Conservation (phyloP, 2,797 vertebrate genomes). For the Tenualosa ilisha region DNA sequence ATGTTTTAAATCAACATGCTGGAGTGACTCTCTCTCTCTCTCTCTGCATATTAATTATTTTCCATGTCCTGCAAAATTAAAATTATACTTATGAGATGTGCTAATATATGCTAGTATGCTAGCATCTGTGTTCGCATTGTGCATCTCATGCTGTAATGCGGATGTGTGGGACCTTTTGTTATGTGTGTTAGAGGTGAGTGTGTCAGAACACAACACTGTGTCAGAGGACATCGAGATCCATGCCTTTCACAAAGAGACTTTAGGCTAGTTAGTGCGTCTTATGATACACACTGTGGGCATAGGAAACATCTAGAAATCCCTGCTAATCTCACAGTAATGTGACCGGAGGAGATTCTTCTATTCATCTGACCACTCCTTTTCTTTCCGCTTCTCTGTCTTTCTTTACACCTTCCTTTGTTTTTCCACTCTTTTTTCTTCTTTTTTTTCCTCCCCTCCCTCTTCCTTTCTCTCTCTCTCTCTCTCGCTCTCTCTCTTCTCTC, state of each 20-base stretch:
- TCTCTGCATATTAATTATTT: neutral
- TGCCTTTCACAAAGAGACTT: neutral
- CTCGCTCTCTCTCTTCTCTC: constrained; percentile 30
- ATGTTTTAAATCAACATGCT: no score
- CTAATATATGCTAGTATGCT: neutral
- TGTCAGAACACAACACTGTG: neutral
- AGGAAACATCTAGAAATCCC: no score
- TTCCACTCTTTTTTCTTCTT: neutral
- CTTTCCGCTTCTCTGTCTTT: neutral
- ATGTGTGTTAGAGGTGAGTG: neutral
- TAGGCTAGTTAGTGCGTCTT: constrained; percentile 28
- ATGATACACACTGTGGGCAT: neutral
- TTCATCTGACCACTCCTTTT: neutral
- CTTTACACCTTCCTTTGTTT: neutral
- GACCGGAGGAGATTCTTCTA: constrained; percentile 37
- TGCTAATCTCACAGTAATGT: constrained; percentile 47
- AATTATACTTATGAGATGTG: neutral
- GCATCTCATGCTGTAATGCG: no score
- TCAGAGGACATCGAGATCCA: neutral
- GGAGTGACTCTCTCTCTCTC: neutral
- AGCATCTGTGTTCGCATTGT: no score
- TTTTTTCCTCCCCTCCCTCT: neutral
- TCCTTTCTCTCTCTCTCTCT: neutral
- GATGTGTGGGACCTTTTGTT: no score
- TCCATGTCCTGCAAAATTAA: neutral